phyloP scores from a whole-genome alignment of 2,797 vertebrate genomes.

The Urosaurus nigricauda region DNA sequence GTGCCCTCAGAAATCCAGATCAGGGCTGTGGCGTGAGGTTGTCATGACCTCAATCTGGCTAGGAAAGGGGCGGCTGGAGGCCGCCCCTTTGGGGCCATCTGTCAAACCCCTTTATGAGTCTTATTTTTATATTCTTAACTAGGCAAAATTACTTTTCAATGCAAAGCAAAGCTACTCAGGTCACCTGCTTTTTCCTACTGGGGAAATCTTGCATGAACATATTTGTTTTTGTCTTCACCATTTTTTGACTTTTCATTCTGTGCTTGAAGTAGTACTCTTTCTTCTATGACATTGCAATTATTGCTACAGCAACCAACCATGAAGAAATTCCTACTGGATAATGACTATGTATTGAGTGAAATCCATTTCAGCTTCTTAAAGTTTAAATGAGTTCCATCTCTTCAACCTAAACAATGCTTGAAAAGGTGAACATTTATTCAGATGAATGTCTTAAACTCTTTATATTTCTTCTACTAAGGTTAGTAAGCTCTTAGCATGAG shows the following conservation, averaged over 20 bases:
- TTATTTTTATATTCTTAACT: neutral
- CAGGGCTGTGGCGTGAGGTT: too few species aligned
- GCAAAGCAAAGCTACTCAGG: neutral
- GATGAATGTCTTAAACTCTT: neutral
- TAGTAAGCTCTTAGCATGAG: neutral
- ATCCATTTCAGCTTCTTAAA: neutral
- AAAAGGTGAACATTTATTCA: neutral
- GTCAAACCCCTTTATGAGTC: neutral
- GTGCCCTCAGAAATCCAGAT: too few species aligned
- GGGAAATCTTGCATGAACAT: neutral
- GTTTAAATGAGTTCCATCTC: neutral
- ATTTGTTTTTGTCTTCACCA: neutral
- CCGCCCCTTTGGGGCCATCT: too few species aligned
- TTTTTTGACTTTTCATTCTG: constrained; percentile 1
- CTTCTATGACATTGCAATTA: neutral
- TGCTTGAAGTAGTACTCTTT: neutral
- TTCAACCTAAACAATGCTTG: neutral
- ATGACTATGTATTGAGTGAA: neutral
- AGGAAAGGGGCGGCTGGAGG: too few species aligned
- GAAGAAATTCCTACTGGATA: neutral
- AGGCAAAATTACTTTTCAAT: too few species aligned
- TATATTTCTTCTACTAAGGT: neutral
- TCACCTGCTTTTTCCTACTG: too few species aligned
- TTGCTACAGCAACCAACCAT: neutral
- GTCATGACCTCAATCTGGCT: neutral